These are phyloP conservation scores for Meliscaeva auricollis DNA, from an alignment of 2,888 invertebrate genomes.

Conservation along the genomic window DNA sequence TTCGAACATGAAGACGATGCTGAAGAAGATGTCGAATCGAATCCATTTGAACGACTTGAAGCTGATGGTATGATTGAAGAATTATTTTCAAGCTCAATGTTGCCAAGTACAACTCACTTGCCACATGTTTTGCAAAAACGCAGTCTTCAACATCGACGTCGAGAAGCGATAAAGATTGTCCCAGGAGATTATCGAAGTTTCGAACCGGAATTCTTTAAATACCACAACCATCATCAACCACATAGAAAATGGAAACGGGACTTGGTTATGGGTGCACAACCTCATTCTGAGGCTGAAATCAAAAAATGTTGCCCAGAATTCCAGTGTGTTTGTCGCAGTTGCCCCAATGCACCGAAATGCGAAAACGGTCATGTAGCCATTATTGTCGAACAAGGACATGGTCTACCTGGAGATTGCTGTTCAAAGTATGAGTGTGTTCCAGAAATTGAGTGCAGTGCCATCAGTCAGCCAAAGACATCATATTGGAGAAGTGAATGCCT, in stretches of 20 bases:
- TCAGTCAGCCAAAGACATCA: slow-evolving; percentile 4
- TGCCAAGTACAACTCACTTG: slow-evolving; percentile 13
- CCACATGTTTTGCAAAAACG: slow-evolving; percentile 62
- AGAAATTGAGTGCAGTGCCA: slow-evolving; percentile 72
- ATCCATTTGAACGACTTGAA: slow-evolving; percentile 61
- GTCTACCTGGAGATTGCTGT: slow-evolving; percentile 84
- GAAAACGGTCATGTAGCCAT: slow-evolving; percentile 76
- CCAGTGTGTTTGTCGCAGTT: slow-evolving; percentile 79
- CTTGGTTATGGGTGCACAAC: slow-evolving; percentile 26
- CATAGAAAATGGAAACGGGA: slow-evolving; percentile 76
- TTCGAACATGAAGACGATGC: slow-evolving; percentile 45
- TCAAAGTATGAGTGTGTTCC: slow-evolving; percentile 83
- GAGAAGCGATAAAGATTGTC: slow-evolving; percentile 77
- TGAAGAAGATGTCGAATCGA: slow-evolving; percentile 46
- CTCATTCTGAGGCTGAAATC: slow-evolving; percentile 55
- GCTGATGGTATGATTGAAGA: slow-evolving; percentile 59
- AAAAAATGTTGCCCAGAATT: slow-evolving; percentile 78
- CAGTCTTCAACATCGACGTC: slow-evolving; percentile 73
- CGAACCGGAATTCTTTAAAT: slow-evolving; percentile 68
- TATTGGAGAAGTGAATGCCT: slow-evolving; percentile 78
- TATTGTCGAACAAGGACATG: slow-evolving; percentile 77
- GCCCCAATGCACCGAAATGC: slow-evolving; percentile 77
- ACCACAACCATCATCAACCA: slow-evolving; percentile 68
- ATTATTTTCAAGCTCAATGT: slow-evolving; percentile 30
- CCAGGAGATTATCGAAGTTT: slow-evolving; percentile 78